Percentiles rank a stretch among this genome's conserved stretches.
Evolutionary conservation across 1,140 invertebrate genomes (phyloP).

Genomic region (Ceratosolen solmsi): DNA sequence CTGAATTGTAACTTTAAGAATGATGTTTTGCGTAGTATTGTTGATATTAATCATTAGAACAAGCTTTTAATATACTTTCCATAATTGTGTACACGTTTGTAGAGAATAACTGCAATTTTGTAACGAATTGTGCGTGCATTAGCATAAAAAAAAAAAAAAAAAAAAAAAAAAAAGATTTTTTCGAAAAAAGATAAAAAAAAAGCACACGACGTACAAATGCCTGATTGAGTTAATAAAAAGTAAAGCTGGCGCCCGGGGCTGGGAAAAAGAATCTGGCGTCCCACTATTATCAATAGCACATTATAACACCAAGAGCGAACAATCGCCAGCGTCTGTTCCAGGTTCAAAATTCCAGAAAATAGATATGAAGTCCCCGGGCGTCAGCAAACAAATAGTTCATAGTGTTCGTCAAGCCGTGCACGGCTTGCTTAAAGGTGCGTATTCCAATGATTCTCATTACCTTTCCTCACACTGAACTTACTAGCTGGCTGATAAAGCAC

Average conservation of each 20-base stretch:
- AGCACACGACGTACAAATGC: background rate
- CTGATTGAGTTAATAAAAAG: background rate
- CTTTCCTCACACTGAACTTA: background rate
- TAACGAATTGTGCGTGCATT: conserved; percentile 16
- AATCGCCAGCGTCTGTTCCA: conserved; percentile 55
- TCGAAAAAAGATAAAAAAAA: background rate
- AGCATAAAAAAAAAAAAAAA: background rate
- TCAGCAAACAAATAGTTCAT: conserved; percentile 60
- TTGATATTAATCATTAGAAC: background rate
- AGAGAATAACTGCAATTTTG: conserved; percentile 38
- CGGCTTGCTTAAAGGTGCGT: conserved; percentile 57
- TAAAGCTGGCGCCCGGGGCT: conserved; percentile 56
- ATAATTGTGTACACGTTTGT: conserved; percentile 12
- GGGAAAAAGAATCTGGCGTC: conserved; percentile 35
- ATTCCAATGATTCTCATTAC: background rate
- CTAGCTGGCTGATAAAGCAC: background rate
- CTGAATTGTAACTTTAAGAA: conserved; percentile 7
- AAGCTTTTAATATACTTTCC: background rate
- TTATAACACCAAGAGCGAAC: conserved; percentile 20
- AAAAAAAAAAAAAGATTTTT: background rate
- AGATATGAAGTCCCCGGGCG: conserved; percentile 58
- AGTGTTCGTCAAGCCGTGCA: conserved; percentile 54
- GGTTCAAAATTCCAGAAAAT: conserved; percentile 54
- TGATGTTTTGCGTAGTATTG: background rate
- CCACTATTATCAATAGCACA: conserved; percentile 24